A percentile compares a stretch with the other conserved stretches of the same genome.
Evolutionary conservation across 2,113 vertebrate genomes (phyloP).

Genomic region (Triplophysa rosa): DNA sequence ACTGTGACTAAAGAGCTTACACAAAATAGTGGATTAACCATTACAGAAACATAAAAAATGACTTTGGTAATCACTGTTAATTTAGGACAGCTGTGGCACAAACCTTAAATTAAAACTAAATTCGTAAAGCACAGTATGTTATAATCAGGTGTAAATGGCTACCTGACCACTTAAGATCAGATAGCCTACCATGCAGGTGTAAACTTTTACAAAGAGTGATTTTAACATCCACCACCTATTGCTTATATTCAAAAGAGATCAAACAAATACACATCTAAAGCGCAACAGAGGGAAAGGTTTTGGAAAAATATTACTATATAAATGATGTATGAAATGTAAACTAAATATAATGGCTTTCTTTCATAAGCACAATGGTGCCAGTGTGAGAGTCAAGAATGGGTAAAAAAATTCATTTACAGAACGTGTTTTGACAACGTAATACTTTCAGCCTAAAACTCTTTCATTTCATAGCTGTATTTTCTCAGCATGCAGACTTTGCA

Average conservation of each 20-base stretch:
- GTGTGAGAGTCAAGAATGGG: background rate
- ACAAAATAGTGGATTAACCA: too few species aligned
- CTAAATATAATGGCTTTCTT: background rate
- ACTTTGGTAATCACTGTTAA: too few species aligned
- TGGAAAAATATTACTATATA: background rate
- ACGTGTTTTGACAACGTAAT: background rate
- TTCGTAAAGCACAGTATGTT: too few species aligned
- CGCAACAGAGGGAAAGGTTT: background rate
- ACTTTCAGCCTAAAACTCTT: background rate
- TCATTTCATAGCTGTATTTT: background rate
- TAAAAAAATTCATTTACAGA: background rate
- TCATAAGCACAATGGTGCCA: background rate
- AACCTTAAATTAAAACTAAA: too few species aligned
- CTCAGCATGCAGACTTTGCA: slow-evolving; percentile 4
- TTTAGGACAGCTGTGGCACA: too few species aligned
- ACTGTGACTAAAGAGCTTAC: too few species aligned
- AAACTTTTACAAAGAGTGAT: too few species aligned
- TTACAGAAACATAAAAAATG: too few species aligned
- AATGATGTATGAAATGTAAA: background rate
- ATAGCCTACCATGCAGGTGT: too few species aligned
- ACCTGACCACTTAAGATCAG: too few species aligned
- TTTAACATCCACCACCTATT: too few species aligned
- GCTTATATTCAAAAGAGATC: background rate
- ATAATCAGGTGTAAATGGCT: too few species aligned
- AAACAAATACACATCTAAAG: background rate